Evolutionary conservation across 2,797 vertebrate genomes (phyloP).

Genomic region (Ctenosaura bakeri): DNA sequence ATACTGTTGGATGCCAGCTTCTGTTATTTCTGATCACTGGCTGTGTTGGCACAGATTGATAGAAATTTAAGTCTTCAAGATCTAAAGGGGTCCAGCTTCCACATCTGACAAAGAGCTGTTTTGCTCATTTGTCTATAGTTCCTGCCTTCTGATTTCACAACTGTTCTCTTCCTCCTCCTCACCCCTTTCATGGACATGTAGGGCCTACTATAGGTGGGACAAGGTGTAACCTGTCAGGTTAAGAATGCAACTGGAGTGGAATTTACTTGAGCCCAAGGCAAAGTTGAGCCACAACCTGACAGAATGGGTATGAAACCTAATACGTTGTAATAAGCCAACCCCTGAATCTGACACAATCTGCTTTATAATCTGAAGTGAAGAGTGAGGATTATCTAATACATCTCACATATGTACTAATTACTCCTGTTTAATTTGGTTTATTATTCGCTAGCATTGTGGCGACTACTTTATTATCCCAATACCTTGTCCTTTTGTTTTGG

Average conservation of each 20-base stretch:
- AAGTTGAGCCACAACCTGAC: background rate
- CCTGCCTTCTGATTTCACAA: background rate
- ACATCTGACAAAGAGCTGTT: background rate
- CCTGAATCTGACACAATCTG: background rate
- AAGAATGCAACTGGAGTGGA: background rate
- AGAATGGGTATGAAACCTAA: background rate
- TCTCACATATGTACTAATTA: constrained; percentile 23
- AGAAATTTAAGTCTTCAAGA: background rate
- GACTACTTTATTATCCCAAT: constrained; percentile 24
- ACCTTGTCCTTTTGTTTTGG: constrained; percentile 33
- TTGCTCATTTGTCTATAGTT: background rate
- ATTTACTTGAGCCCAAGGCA: background rate
- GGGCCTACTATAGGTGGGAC: background rate
- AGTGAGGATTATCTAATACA: constrained; percentile 1
- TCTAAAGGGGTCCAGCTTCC: background rate
- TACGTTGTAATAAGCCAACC: background rate
- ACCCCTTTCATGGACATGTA: too few relatives aligned
- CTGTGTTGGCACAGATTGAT: background rate
- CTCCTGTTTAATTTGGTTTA: background rate
- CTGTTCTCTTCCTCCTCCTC: background rate
- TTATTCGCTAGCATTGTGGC: background rate
- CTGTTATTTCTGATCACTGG: background rate
- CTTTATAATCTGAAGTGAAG: background rate
- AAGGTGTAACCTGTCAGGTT: background rate
- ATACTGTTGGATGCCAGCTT: background rate